phyloP scores from a whole-genome alignment of 2,797 vertebrate genomes.

The Sebastes iracundus region DNA sequence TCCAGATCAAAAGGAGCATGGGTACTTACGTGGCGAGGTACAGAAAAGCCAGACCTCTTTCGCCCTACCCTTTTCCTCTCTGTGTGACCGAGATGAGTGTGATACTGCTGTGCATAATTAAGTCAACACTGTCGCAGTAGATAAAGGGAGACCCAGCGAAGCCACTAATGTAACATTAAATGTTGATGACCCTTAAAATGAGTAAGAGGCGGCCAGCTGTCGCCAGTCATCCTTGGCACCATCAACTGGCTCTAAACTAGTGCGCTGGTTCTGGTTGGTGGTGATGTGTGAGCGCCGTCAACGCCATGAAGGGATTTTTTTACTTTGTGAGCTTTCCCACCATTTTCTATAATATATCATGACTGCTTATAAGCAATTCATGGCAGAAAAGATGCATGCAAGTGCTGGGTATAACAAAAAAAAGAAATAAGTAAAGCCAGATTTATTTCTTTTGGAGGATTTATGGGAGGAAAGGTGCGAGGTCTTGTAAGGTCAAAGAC shows the following conservation, averaged over 20 bases:
- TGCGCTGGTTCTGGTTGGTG: slow-evolving; percentile 33
- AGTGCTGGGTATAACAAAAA: slow-evolving; percentile 5
- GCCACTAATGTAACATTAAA: slow-evolving; percentile 79
- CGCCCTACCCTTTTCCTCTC: slow-evolving; percentile 5
- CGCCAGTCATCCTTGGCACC: slow-evolving; percentile 71
- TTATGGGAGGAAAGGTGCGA: not conserved
- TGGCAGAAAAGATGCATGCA: not conserved
- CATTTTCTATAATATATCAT: not conserved
- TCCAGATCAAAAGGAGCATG: slow-evolving; percentile 63
- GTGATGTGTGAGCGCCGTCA: slow-evolving; percentile 28
- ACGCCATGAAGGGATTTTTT: not conserved
- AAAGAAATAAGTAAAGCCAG: slow-evolving; percentile 12
- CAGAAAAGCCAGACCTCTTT: slow-evolving; percentile 22
- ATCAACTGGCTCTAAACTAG: slow-evolving; percentile 57
- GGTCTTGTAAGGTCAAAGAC: slow-evolving; percentile 29
- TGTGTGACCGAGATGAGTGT: slow-evolving; percentile 49
- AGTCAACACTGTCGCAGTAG: slow-evolving; percentile 75
- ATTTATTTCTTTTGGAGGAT: slow-evolving; percentile 41
- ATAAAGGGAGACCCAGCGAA: slow-evolving; percentile 71
- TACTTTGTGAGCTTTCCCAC: not conserved
- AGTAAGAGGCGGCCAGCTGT: slow-evolving; percentile 74
- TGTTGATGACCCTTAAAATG: slow-evolving; percentile 80
- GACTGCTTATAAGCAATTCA: slow-evolving; percentile 2
- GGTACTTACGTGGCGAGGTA: slow-evolving; percentile 30
- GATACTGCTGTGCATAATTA: slow-evolving; percentile 72